Percentiles rank a stretch among this genome's conserved stretches.
Evolutionary conservation across 2,797 vertebrate species (phyloP).

Genomic region (Acanthopagrus latus): DNA sequence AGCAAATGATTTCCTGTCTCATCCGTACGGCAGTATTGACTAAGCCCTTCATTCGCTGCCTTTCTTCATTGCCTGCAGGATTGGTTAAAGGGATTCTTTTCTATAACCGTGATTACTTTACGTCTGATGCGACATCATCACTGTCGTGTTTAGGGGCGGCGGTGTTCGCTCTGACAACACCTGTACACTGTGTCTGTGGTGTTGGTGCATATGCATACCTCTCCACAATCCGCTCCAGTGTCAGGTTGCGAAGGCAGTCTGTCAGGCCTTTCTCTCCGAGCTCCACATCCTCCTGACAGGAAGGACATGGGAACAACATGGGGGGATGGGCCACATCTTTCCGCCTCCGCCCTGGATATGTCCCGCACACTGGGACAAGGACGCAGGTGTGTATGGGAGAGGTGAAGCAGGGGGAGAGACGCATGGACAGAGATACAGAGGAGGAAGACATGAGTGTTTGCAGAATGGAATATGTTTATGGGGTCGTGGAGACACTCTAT

Average conservation of each 20-base stretch:
- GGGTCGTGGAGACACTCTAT: neutral
- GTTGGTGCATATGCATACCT: constrained; percentile 78
- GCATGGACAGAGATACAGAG: neutral
- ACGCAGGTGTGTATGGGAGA: constrained; percentile 35
- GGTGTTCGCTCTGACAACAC: neutral
- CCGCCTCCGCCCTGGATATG: constrained; percentile 93
- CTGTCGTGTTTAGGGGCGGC: neutral
- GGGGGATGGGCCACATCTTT: constrained; percentile 85
- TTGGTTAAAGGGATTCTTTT: constrained; percentile 1
- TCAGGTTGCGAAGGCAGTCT: constrained; percentile 96
- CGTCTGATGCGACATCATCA: neutral
- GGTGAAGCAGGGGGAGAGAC: constrained; percentile 15
- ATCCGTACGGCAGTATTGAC: constrained; percentile 64
- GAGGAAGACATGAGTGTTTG: neutral
- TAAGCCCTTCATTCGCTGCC: constrained; percentile 12
- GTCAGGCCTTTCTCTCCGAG: constrained; percentile 92
- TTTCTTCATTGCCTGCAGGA: constrained; percentile 24
- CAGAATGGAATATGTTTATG: neutral
- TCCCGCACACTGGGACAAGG: constrained; percentile 89
- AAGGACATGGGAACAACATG: constrained; percentile 93
- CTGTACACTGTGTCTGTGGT: neutral
- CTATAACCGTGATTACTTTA: neutral
- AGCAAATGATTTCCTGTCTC: constrained; percentile 73
- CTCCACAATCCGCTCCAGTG: constrained; percentile 96
- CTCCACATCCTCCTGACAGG: constrained; percentile 93